A percentile compares a stretch with the other conserved stretches of the same genome.
Evolutionary conservation across 2,113 vertebrate genomes (phyloP).

Genomic region (Trogon melanurus): DNA sequence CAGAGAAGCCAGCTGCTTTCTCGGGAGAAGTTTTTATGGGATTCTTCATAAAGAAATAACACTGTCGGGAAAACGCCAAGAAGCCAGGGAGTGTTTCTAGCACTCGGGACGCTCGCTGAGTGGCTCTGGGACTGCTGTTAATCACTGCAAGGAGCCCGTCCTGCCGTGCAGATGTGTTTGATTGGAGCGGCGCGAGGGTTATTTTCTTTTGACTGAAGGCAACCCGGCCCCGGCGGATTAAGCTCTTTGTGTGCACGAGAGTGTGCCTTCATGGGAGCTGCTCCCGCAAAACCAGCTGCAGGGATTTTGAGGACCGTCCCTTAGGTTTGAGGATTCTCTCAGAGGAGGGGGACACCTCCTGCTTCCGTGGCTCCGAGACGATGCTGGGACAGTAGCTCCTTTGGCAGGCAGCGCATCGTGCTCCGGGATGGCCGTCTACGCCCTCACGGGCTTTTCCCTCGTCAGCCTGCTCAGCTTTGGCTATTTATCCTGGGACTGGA

Average conservation of each 20-base stretch:
- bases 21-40: not conserved
- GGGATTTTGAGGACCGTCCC: not conserved
- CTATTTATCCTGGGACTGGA: conserved; percentile 93
- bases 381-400: conserved; percentile 12
- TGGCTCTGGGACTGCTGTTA: not conserved
- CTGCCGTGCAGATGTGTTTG: conserved; percentile 26
- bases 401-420: not conserved
- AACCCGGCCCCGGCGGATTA: conserved; percentile 15
- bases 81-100: not conserved
- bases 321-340: not conserved
- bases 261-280: conserved; percentile 25
- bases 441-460: conserved; percentile 90
- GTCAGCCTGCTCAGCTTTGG: conserved; percentile 94
- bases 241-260: not conserved
- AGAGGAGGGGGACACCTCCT: not conserved
- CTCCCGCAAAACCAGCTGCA: not conserved
- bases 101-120: not conserved
- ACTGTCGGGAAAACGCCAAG: not conserved
- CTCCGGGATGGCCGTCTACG: conserved; percentile 83
- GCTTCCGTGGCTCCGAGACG: not conserved
- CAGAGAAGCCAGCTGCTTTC: not conserved
- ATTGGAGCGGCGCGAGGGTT: not conserved
- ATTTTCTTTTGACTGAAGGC: conserved; percentile 59
- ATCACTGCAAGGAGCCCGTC: not conserved
- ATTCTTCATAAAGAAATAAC: not conserved